Evolutionary conservation across 2,113 vertebrate species (phyloP).

Genomic region (Misgurnus mizolepis): DNA sequence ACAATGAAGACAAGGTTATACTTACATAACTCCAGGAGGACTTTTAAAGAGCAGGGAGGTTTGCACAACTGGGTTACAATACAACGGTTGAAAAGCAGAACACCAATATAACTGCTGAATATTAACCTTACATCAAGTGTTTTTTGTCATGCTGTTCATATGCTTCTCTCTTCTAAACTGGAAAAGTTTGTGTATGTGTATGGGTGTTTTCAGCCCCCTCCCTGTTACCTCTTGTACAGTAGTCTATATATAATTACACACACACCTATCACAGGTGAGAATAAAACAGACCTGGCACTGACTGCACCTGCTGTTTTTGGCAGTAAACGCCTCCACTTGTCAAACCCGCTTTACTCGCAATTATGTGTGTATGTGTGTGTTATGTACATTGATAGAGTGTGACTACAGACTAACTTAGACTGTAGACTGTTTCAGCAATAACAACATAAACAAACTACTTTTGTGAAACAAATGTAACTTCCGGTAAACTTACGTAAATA

Average conservation of each 20-base stretch:
- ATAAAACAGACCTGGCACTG: slow-evolving; percentile 28
- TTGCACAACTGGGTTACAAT: background rate
- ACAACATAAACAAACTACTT: too few relatives aligned
- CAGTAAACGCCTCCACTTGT: slow-evolving; percentile 60
- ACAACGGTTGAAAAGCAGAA: background rate
- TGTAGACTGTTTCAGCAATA: too few relatives aligned
- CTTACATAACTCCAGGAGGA: background rate
- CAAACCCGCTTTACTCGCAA: slow-evolving; percentile 66
- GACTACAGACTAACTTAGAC: too few relatives aligned
- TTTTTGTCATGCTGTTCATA: background rate
- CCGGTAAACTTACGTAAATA: too few relatives aligned
- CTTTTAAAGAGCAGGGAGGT: too few relatives aligned
- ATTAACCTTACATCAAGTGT: background rate
- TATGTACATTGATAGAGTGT: too few relatives aligned
- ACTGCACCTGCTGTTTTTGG: slow-evolving; percentile 38
- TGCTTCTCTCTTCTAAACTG: slow-evolving; percentile 48
- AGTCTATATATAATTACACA: slow-evolving; percentile 13
- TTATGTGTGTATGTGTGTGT: slow-evolving; percentile 14
- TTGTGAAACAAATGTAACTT: too few relatives aligned
- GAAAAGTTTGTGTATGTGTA: slow-evolving; percentile 1
- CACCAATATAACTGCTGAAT: background rate
- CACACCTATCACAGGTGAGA: slow-evolving; percentile 58
- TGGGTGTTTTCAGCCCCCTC: slow-evolving; percentile 14
- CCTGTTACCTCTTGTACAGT: slow-evolving; percentile 40
- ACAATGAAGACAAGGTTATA: background rate